Evolutionary conservation across 2,113 vertebrate species (phyloP).

Genomic region (Malaclemys terrapin): DNA sequence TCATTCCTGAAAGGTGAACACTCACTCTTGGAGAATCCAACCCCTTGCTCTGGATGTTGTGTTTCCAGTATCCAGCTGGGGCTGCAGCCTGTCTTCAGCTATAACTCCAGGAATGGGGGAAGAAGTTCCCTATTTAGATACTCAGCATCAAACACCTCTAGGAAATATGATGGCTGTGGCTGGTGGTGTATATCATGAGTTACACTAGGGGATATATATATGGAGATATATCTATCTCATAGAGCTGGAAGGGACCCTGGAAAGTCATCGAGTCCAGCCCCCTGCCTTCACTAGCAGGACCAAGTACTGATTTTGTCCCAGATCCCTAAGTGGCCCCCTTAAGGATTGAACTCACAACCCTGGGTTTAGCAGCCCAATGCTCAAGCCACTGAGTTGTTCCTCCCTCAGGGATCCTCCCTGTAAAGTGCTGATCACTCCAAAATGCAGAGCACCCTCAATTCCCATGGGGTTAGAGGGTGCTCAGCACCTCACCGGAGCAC

Average conservation of each 20-base stretch:
- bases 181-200: background rate
- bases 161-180: background rate
- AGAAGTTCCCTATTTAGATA: background rate
- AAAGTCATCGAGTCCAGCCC: too few species aligned
- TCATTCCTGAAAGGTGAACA: background rate
- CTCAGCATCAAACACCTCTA: background rate
- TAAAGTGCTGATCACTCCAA: background rate
- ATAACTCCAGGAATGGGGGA: background rate
- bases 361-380: too few species aligned
- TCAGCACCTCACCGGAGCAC: background rate
- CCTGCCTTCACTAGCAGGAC: too few species aligned
- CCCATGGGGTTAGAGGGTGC: background rate
- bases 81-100: background rate
- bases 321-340: too few species aligned
- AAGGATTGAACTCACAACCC: too few species aligned
- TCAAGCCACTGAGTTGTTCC: too few species aligned
- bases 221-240: too few species aligned
- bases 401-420: background rate
- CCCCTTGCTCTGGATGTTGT: background rate
- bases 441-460: background rate
- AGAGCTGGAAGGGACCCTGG: too few species aligned
- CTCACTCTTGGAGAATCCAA: background rate
- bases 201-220: background rate
- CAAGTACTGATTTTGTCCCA: too few species aligned
- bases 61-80: fast-evolving